These are phyloP conservation scores for Archips xylosteana DNA, from an alignment of 2,888 invertebrate species.

Conservation along the genomic window DNA sequence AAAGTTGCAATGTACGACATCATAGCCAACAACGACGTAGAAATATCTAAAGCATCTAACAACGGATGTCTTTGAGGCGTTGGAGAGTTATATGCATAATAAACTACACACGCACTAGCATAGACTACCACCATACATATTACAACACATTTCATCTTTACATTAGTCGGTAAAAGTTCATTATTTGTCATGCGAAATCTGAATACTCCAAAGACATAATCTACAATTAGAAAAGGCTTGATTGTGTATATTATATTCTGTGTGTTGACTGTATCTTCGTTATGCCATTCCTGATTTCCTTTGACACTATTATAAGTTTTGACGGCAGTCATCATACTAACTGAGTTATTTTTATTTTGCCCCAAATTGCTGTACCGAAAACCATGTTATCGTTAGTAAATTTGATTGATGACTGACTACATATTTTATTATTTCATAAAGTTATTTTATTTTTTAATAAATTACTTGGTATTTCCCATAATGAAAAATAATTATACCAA, in stretches of 20 bases:
- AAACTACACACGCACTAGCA: neutral
- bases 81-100: neutral
- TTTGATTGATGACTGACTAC: neutral
- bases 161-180: constrained; percentile 13
- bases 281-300: neutral
- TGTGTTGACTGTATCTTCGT: neutral
- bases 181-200: constrained; percentile 32
- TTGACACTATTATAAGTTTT: neutral
- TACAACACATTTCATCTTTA: constrained; percentile 30
- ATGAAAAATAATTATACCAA: too few relatives aligned
- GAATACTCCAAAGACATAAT: constrained; percentile 37
- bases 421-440: neutral
- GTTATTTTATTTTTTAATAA: too few relatives aligned
- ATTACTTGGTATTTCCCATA: too few relatives aligned
- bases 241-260: constrained; percentile 2
- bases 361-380: neutral
- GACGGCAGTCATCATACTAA: neutral
- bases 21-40: neutral
- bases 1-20: neutral
- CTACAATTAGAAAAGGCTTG: constrained; percentile 16
- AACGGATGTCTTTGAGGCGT: neutral
- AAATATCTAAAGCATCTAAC: neutral
- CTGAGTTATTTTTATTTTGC: neutral
- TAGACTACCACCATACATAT: neutral
- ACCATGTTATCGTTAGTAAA: neutral